A percentile compares a stretch with the other conserved stretches of the same genome.
Conservation (phyloP, 2,888 invertebrate genomes). For the Drosophila eohydei region DNA sequence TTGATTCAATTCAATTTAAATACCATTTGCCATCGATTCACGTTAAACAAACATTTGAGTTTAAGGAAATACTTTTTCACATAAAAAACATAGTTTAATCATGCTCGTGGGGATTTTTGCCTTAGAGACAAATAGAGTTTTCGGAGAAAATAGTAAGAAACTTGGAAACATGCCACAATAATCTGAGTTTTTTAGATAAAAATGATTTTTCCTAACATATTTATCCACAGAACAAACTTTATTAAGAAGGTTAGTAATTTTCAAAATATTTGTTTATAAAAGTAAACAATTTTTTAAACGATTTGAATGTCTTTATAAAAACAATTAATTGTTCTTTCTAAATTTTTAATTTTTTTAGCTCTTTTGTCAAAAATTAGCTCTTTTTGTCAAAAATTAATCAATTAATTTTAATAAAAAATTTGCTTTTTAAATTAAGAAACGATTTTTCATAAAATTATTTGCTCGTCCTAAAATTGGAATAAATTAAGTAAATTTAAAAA, state of each 20-base stretch:
- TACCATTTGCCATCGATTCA: conserved; percentile 11
- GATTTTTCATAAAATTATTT: neutral
- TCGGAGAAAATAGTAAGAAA: neutral
- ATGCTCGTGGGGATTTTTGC: neutral
- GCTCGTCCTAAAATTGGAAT: neutral
- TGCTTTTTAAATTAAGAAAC: neutral
- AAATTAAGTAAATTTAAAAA: neutral
- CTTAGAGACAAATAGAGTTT: neutral
- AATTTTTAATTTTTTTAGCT: too few relatives aligned
- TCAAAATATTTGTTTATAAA: too few relatives aligned
- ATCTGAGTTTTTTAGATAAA: too few relatives aligned
- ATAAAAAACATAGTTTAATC: conserved; percentile 7
- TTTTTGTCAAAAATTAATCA: neutral
- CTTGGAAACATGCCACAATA: too few relatives aligned
- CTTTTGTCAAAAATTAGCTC: too few relatives aligned
- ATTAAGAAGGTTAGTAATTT: too few relatives aligned
- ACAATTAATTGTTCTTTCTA: too few relatives aligned
- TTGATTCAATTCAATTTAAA: conserved; percentile 7
- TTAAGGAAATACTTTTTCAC: conserved; percentile 3
- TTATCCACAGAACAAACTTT: too few relatives aligned
- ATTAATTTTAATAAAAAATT: too few relatives aligned
- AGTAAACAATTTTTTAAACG: too few relatives aligned
- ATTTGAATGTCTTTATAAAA: too few relatives aligned
- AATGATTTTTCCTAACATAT: too few relatives aligned
- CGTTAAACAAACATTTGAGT: conserved; percentile 21